A percentile compares a stretch with the other conserved stretches of the same genome.
phyloP scores from a whole-genome alignment of 2,888 invertebrate species.

The Thymelicus acteon region DNA sequence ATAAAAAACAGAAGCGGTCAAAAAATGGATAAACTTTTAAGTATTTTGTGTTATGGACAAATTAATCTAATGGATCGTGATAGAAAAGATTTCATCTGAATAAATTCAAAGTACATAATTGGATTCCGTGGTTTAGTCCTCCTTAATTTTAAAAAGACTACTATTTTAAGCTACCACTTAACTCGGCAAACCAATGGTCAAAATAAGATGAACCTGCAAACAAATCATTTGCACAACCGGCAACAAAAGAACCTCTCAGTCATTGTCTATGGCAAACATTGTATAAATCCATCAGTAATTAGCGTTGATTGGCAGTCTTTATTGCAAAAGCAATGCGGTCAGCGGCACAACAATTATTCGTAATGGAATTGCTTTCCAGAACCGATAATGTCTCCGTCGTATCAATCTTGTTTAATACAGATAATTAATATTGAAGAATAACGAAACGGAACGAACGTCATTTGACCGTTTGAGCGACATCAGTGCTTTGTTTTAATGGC shows the following conservation, averaged over 20 bases:
- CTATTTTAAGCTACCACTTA: background rate
- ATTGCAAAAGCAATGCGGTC: background rate
- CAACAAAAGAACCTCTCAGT: background rate
- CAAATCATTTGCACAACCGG: background rate
- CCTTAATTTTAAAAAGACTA: too few relatives aligned
- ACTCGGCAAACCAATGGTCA: background rate
- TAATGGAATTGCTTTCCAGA: constrained; percentile 21
- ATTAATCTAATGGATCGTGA: too few relatives aligned
- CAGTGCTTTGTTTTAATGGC: background rate
- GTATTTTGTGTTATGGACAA: too few relatives aligned
- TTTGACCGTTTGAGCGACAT: background rate
- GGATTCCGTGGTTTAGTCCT: too few relatives aligned
- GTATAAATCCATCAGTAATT: constrained; percentile 21
- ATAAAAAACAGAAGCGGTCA: too few relatives aligned
- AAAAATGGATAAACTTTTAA: too few relatives aligned
- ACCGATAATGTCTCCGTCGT: background rate
- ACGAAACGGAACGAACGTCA: background rate
- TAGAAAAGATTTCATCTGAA: too few relatives aligned
- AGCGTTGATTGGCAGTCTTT: background rate
- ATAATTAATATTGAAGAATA: constrained; percentile 6
- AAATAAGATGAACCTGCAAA: background rate
- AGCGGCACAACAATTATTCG: background rate
- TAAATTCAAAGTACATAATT: too few relatives aligned
- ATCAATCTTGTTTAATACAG: background rate
- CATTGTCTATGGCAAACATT: constrained; percentile 11